Evolutionary conservation across 2,888 invertebrate species (phyloP).

Genomic region (Nebria brevicollis): DNA sequence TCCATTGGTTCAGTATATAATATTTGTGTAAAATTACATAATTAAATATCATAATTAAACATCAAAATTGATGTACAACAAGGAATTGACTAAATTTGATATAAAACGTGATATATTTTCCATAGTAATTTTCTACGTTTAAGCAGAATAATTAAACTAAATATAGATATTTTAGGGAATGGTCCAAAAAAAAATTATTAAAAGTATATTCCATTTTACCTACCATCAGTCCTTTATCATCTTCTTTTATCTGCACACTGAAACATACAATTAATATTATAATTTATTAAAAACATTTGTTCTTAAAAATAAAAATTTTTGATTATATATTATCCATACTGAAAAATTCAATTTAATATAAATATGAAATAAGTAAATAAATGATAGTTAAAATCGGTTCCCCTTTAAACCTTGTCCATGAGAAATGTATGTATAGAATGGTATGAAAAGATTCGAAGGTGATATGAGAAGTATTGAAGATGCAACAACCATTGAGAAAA

Average conservation of each 20-base stretch:
- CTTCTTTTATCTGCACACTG: constrained; percentile 28
- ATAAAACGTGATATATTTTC: constrained; percentile 12
- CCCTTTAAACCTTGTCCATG: not conserved
- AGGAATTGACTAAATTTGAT: not conserved
- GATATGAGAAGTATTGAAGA: not conserved
- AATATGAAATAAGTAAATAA: constrained; percentile 21
- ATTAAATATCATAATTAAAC: not conserved
- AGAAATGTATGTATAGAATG: not conserved
- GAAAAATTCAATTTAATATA: not conserved
- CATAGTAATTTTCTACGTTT: constrained; percentile 24
- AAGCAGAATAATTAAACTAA: not conserved
- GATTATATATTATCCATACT: not conserved
- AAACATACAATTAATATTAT: constrained; percentile 22
- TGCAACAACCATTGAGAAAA: not conserved
- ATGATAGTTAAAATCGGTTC: not conserved
- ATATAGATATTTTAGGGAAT: not conserved
- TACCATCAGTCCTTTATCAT: constrained; percentile 5
- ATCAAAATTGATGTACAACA: too few relatives aligned
- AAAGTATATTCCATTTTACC: constrained; percentile 6
- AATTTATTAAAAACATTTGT: constrained; percentile 14
- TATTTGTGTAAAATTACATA: constrained; percentile 16
- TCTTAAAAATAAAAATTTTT: constrained; percentile 3
- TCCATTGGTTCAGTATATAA: not conserved
- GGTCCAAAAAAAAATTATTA: not conserved
- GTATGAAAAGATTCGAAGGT: not conserved